Base-by-base conservation (phyloP, 2,113 vertebrate genomes). In the Gallinago paraguaiae region DNA sequence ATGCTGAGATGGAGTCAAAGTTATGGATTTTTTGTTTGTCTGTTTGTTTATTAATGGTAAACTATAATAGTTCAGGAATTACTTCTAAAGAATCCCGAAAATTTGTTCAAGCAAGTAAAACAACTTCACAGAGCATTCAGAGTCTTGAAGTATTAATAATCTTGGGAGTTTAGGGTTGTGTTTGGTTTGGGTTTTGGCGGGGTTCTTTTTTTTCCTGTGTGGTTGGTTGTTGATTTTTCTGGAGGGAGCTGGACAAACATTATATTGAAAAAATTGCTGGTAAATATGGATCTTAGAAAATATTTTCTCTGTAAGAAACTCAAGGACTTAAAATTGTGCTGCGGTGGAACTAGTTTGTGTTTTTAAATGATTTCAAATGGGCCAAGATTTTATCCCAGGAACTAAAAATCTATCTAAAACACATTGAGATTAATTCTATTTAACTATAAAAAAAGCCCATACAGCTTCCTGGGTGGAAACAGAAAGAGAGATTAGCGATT, bases 91-190 rank as follows among this genome's bases (percentile, higher is more conserved):
- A 53, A 69, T 67, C 18, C 8, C 30, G 4, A 41, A 70, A 75
- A n/a, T n/a, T 28, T 67, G 4, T 17, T 77, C 41, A 61, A 54
- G 18, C 22, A 64, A 33, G 5, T 13, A 76, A 80, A 83, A 13
- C 13, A 46, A 24, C 13, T 23, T 41, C 35, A 23, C 7, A 28
- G 15, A 64, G 8, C 45, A 81, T 35, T 33, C 2, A 10, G 9
- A 60, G 4, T 27, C 10, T 18, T 5, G 2, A 60, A 48, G 23
- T 80, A 67, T 33, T 78, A 41, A 53, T 6, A 54, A 1, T 68
- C 22, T 33, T 53, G 8, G 17, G 5, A 0, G 31, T 31, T 71
- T 33, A 7, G 10, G 1, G 1, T 16, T 33, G 1, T 3, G 3
- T 24, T n/a, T 24, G n/a, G 6, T 8, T 60, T 50, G 28, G 9